Evolutionary conservation across 53 echinoderm and acorn worm genomes (phyloP).

Genomic region (Glandiceps talaboti): DNA sequence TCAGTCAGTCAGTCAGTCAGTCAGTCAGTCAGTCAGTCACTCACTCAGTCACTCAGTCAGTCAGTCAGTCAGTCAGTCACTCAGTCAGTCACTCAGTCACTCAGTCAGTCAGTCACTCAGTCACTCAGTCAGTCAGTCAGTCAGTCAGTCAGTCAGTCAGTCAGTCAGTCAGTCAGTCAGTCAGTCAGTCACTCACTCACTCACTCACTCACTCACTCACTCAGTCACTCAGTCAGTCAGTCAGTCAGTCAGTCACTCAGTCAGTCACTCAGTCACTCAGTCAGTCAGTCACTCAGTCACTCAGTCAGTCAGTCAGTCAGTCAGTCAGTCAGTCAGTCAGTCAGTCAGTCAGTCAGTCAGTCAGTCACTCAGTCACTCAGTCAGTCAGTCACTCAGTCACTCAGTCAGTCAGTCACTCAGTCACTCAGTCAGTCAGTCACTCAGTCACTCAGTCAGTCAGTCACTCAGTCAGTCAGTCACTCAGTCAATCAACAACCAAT

Average conservation of each 20-base stretch:
- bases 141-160: conserved; percentile 1
- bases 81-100: background rate
- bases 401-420: background rate
- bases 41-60: background rate
- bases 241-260: background rate
- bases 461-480: background rate
- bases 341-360: conserved; percentile 1
- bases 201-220: background rate
- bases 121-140: background rate
- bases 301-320: conserved; percentile 1
- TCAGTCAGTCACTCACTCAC: background rate
- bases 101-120: background rate
- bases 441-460: background rate
- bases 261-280: background rate
- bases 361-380: background rate
- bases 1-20: conserved; percentile 1
- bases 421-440: background rate
- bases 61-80: background rate
- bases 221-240: background rate
- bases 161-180: background rate
- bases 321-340: background rate
- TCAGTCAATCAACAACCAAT: background rate
- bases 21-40: background rate
- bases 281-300: background rate
- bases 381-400: background rate